Evolutionary conservation across 1,140 invertebrate genomes (phyloP).

Genomic region (Saxidomus purpurata): DNA sequence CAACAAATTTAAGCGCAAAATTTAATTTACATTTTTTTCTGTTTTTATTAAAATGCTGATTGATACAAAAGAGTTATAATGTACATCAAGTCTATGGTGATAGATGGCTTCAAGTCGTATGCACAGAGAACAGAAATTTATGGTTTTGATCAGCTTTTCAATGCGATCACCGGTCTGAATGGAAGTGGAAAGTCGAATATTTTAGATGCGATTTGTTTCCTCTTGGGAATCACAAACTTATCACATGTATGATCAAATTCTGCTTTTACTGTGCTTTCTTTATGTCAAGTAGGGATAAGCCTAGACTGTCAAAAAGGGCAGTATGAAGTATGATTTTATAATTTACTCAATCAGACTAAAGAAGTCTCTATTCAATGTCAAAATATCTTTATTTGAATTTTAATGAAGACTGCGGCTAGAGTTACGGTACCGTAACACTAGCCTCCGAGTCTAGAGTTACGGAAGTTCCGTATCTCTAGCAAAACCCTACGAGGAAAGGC

Average conservation of each 20-base stretch:
- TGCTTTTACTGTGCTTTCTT: too few species aligned
- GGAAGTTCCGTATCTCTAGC: too few species aligned
- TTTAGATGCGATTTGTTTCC: conserved; percentile 99
- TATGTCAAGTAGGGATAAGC: too few species aligned
- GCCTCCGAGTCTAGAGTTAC: too few species aligned
- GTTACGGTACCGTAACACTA: too few species aligned
- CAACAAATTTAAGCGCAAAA: conserved; percentile 32
- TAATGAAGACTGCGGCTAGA: too few species aligned
- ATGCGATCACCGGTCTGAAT: conserved; percentile 99
- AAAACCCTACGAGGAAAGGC: too few species aligned
- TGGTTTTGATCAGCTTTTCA: conserved; percentile 98
- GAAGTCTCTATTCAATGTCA: too few species aligned
- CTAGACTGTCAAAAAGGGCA: too few species aligned
- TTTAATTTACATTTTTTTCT: background rate
- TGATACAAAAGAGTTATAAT: conserved; percentile 87
- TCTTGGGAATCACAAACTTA: conserved; percentile 98
- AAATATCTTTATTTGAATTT: too few species aligned
- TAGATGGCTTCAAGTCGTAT: conserved; percentile 99
- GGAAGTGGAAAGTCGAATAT: conserved; percentile 99
- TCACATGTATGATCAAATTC: conserved; percentile 91
- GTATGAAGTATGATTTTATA: too few species aligned
- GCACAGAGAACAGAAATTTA: conserved; percentile 96
- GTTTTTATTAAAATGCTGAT: conserved; percentile 11
- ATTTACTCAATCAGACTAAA: too few species aligned
- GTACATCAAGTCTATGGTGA: conserved; percentile 97